Evolutionary conservation across 2,113 vertebrate genomes (phyloP), one percentile per base, ranked within the genome.

Genomic region (Oceanodroma tethys): DNA sequence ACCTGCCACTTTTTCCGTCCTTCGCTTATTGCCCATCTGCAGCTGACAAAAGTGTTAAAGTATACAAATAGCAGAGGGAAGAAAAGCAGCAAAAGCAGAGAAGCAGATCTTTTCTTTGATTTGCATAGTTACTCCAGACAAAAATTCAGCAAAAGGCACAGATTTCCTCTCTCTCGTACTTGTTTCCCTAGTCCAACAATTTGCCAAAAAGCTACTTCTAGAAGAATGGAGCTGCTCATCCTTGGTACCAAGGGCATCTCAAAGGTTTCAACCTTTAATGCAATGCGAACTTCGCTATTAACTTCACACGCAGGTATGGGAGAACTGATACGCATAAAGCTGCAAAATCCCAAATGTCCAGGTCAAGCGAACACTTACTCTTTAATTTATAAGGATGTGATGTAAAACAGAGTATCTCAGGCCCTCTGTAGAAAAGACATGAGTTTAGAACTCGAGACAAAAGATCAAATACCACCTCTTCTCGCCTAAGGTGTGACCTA

Each of bases 21-120:
- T 81, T 95, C 68, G 15, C 42, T 94, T 73, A 82, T 5, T 68
- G 87, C 71, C 93, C 88, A 95, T 94, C 87, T 96, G 87, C 88
- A 91, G 95, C 90, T 89, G 76, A 95, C 81, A 81, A 34, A 88
- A 84, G 76, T 81, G 86, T 86, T 88, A 43, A 95, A 96, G 55
- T 38, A 95, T 60, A 95, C 90, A 87, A 94, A 97, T 13, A 90
- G 70, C 58, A 91, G 36, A 89, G 34, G 75, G 80, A 86, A 94
- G 63, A 84, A 94, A 91, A 87, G 65, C 78, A 67, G 83, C 30
- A 72, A 82, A 91, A 83, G 42, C 84, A 91, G 32, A 81, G 22
- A 23, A 79, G 79, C 79, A 90, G 67, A 83, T 63, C 34, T 91
- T 88, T 53, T 53, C 80, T 74, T 80, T 53, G 30, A 88, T 95